phyloP scores from a whole-genome alignment of 2,113 vertebrate genomes.

The zebrafish (Danio rerio) region DNA sequence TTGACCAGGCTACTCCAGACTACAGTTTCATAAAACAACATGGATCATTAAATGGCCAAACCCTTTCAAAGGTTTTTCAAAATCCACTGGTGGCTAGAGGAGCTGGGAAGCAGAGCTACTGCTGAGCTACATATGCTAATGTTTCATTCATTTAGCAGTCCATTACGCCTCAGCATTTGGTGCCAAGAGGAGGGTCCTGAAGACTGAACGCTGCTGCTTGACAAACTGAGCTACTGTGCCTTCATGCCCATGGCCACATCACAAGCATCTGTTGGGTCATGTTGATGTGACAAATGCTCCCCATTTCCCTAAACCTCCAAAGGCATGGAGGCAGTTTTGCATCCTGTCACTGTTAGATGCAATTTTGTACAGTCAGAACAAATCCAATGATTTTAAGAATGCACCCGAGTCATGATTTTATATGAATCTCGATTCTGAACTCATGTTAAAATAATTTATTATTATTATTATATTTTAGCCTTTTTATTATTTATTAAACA shows the following conservation, averaged over 20 bases:
- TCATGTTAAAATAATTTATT: too few relatives aligned
- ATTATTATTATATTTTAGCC: too few relatives aligned
- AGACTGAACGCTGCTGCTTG: constrained; percentile 30
- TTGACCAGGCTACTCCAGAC: background rate
- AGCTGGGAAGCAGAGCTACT: constrained; percentile 19
- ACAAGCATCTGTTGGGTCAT: constrained; percentile 13
- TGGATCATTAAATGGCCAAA: background rate
- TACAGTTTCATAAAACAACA: background rate
- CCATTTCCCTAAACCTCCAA: background rate
- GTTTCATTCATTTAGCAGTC: constrained; percentile 47
- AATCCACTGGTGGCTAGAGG: constrained; percentile 14
- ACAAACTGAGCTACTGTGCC: constrained; percentile 19
- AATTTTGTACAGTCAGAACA: too few relatives aligned
- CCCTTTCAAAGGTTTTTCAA: constrained; percentile 6
- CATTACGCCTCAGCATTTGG: constrained; percentile 1
- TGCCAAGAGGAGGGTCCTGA: constrained; percentile 7
- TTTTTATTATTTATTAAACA: too few relatives aligned
- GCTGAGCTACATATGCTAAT: constrained; percentile 40
- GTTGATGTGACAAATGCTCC: background rate
- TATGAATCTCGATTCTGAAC: too few relatives aligned
- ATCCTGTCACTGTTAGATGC: background rate
- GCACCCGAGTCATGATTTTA: too few relatives aligned
- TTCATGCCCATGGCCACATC: background rate
- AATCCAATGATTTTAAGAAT: too few relatives aligned
- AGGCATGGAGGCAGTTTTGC: background rate